Percentiles rank a stretch among this genome's conserved stretches.
phyloP scores from a whole-genome alignment of 2,888 invertebrate species.

The Chaetogeoica ovagalla region DNA sequence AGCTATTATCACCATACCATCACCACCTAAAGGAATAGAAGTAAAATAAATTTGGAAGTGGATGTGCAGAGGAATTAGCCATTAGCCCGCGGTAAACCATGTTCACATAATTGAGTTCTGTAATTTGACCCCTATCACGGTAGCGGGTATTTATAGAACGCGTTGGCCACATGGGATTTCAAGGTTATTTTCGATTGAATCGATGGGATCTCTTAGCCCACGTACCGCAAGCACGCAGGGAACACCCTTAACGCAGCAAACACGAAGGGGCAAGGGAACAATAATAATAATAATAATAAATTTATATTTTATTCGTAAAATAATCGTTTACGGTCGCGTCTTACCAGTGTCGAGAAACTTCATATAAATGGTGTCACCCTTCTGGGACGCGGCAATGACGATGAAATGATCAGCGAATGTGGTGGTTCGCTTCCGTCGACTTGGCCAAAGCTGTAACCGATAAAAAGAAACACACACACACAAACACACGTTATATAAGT shows the following conservation, averaged over 20 bases:
- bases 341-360: conserved; percentile 78
- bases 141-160: conserved; percentile 39
- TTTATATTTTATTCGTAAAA: too few relatives aligned
- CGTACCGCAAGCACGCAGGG: neutral
- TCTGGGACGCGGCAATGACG: conserved; percentile 68
- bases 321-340: neutral
- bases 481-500: neutral
- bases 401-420: conserved; percentile 42
- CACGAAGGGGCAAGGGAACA: too few relatives aligned
- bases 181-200: conserved; percentile 20
- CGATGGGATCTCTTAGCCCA: neutral
- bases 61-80: too few relatives aligned
- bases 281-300: too few relatives aligned
- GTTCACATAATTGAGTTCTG: neutral
- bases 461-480: neutral
- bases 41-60: too few relatives aligned
- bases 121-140: conserved; percentile 24
- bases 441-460: conserved; percentile 44
- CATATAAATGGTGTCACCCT: conserved; percentile 93
- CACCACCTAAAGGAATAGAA: too few relatives aligned
- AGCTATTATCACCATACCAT: too few relatives aligned
- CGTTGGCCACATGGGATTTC: conserved; percentile 18
- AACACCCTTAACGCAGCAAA: too few relatives aligned
- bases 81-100: neutral
- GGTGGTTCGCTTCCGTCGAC: conserved; percentile 46